A percentile compares a stretch with the other conserved stretches of the same genome.
Evolutionary conservation across 2,113 vertebrate genomes (phyloP).

Genomic region (Labeo catla): DNA sequence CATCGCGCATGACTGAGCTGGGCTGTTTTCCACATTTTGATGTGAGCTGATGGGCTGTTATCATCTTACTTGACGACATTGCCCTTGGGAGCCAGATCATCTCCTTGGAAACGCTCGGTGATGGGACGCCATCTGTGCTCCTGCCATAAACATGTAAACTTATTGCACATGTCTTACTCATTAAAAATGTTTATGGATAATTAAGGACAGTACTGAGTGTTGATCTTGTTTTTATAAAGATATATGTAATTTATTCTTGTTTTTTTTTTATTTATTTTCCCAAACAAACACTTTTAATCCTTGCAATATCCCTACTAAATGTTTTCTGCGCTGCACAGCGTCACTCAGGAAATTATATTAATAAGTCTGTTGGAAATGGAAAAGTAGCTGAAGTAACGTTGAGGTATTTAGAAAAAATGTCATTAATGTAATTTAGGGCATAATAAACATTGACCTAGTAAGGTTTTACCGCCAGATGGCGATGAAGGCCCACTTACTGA

Average conservation of each 20-base stretch:
- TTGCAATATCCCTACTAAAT: background rate
- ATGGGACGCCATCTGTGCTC: constrained; percentile 53
- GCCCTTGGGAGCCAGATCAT: constrained; percentile 47
- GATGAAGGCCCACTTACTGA: background rate
- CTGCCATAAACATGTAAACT: constrained; percentile 9
- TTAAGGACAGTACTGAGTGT: background rate
- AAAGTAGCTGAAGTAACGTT: background rate
- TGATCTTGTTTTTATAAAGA: background rate
- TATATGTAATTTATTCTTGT: background rate
- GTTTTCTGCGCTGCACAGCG: background rate
- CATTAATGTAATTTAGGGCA: background rate
- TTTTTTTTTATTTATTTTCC: background rate
- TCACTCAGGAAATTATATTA: background rate
- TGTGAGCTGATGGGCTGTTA: constrained; percentile 26
- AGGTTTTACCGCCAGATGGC: background rate
- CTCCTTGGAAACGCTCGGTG: constrained; percentile 27
- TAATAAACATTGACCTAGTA: background rate
- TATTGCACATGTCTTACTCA: background rate
- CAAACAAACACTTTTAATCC: background rate
- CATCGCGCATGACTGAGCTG: background rate
- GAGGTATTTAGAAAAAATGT: background rate
- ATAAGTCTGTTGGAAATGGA: background rate
- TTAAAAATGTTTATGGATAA: background rate
- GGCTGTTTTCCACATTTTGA: constrained; percentile 41
- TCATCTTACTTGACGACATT: constrained; percentile 48